Conservation (phyloP, 2,113 vertebrate genomes). For the Mus musculus region DNA sequence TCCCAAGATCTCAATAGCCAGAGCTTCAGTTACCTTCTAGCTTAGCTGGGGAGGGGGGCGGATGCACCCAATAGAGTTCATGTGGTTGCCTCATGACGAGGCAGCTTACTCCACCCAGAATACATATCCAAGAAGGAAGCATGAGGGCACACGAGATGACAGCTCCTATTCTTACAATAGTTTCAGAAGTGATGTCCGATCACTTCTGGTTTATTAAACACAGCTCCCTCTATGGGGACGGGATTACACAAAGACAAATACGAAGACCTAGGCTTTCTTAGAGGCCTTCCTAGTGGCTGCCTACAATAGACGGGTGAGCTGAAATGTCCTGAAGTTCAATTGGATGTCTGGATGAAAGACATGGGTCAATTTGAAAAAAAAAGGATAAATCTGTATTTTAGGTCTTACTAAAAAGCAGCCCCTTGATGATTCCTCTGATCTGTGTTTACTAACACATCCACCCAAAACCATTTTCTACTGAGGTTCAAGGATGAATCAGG, state of each 20-base stretch:
- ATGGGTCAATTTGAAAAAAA: background rate
- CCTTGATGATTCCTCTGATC: background rate
- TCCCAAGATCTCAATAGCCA: background rate
- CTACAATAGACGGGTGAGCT: background rate
- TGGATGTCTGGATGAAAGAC: background rate
- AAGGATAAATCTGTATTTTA: background rate
- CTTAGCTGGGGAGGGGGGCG: accelerated
- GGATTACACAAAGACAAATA: background rate
- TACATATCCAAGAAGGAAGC: background rate
- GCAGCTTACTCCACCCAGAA: background rate
- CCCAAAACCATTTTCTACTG: background rate
- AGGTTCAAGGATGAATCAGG: background rate
- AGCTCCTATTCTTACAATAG: background rate
- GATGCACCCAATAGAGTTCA: background rate
- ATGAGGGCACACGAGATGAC: background rate
- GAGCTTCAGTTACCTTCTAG: background rate
- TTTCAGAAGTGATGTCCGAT: background rate
- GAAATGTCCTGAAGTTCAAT: background rate
- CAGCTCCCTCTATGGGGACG: background rate
- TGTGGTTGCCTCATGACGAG: background rate
- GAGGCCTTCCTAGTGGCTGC: background rate
- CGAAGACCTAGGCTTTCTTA: accelerated
- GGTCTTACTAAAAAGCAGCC: background rate
- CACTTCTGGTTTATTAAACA: background rate
- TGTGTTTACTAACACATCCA: background rate